Evolutionary conservation across 2,113 vertebrate genomes (phyloP).

Genomic region (Physeter macrocephalus): DNA sequence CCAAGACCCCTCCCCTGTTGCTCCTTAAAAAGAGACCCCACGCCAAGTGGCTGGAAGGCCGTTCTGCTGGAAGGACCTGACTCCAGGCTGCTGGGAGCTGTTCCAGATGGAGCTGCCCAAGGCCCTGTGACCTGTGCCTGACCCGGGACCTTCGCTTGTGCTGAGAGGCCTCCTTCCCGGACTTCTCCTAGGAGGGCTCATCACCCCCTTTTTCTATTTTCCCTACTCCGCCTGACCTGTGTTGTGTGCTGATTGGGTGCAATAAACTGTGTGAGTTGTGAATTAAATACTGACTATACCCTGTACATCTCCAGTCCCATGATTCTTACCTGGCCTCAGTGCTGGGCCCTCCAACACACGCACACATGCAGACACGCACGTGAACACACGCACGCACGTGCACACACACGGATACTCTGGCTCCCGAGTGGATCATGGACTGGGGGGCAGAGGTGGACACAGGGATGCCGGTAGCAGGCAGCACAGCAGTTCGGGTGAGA

Average conservation of each 20-base stretch:
- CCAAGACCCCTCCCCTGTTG: neutral
- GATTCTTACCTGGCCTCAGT: neutral
- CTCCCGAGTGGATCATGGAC: neutral
- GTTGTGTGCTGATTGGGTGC: neutral
- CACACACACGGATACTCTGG: fast-evolving
- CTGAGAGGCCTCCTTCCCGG: neutral
- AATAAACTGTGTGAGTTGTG: neutral
- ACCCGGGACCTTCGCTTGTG: neutral
- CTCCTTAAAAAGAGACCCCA: neutral
- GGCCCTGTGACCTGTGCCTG: neutral
- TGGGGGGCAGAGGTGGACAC: neutral
- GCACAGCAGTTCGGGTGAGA: too few species aligned
- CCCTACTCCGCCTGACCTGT: neutral
- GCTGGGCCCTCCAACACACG: neutral
- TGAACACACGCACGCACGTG: neutral
- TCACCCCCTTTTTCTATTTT: neutral
- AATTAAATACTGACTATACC: neutral
- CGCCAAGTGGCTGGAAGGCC: neutral
- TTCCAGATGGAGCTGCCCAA: neutral
- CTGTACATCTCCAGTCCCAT: neutral
- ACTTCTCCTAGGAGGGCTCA: neutral
- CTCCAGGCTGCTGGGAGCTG: neutral
- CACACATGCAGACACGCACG: too few species aligned
- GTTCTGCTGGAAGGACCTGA: neutral
- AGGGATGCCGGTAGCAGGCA: neutral